Percentiles rank a stretch among this genome's conserved stretches.
These are phyloP conservation scores for Polyergus mexicanus DNA, from an alignment of 1,140 invertebrate genomes.

Conservation along the genomic window DNA sequence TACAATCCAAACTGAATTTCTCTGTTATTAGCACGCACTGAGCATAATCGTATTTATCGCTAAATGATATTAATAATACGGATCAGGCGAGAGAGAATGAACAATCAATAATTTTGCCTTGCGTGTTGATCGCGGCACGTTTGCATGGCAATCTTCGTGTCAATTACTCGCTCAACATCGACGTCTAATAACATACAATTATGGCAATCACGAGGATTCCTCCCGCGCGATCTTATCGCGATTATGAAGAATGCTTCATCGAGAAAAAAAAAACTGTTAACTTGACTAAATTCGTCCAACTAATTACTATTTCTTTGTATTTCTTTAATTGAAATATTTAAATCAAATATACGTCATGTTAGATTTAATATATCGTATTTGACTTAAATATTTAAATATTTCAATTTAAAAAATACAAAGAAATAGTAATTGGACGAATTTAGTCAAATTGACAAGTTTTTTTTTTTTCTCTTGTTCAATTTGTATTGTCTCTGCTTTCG, in stretches of 20 bases:
- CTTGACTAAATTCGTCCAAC: too few species aligned
- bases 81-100: background rate
- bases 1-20: background rate
- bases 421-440: too few species aligned
- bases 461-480: background rate
- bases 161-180: slow-evolving; percentile 14
- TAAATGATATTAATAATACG: background rate
- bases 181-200: slow-evolving; percentile 38
- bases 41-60: background rate
- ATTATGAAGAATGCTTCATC: slow-evolving; percentile 37
- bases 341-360: too few species aligned
- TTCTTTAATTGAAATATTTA: too few species aligned
- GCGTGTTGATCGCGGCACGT: background rate
- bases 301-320: too few species aligned
- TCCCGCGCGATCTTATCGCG: slow-evolving; percentile 21
- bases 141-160: slow-evolving; percentile 3
- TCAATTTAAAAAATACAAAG: too few species aligned
- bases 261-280: too few species aligned
- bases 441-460: too few species aligned
- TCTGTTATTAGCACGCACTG: background rate
- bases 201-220: background rate
- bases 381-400: too few species aligned
- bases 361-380: too few species aligned
- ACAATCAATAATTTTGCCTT: background rate
- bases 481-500: slow-evolving; percentile 3